Conservation (phyloP, 2,888 invertebrate species). For the Pristionchus exspectatus region DNA sequence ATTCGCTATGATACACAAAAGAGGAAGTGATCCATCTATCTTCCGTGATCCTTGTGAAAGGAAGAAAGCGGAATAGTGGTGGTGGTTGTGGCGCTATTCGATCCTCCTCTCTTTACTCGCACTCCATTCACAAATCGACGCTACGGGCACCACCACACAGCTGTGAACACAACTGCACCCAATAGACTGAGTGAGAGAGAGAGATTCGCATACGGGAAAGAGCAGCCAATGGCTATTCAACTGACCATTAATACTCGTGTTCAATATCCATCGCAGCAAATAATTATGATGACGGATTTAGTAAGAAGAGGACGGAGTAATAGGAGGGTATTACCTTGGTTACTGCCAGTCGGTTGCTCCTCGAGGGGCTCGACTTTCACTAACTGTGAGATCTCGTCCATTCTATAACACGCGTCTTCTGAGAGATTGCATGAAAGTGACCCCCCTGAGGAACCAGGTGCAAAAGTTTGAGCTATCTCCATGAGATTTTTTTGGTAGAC, state of each 20-base stretch:
- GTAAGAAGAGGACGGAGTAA: background rate
- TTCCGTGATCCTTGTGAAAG: background rate
- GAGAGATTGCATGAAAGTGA: too few relatives aligned
- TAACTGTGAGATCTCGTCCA: background rate
- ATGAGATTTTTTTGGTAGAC: too few relatives aligned
- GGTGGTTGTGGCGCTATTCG: background rate
- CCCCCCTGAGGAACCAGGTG: too few relatives aligned
- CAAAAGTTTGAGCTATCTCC: too few relatives aligned
- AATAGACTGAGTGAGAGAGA: background rate
- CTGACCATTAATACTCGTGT: background rate
- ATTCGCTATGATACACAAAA: background rate
- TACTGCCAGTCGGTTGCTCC: slow-evolving; percentile 25
- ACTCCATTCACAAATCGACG: slow-evolving; percentile 39
- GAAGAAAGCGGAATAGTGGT: slow-evolving; percentile 29
- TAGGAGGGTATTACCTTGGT: background rate
- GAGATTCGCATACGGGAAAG: slow-evolving; percentile 31
- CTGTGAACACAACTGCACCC: slow-evolving; percentile 46
- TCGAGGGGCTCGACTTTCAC: slow-evolving; percentile 33
- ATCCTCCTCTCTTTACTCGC: slow-evolving; percentile 40
- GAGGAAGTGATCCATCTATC: background rate
- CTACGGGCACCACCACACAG: slow-evolving; percentile 45
- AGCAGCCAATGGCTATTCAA: slow-evolving; percentile 29
- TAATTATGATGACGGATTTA: background rate
- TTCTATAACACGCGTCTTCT: too few relatives aligned
- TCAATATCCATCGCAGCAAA: background rate